Conservation (phyloP, 2,888 invertebrate genomes). For the Pristionchus maxplancki region DNA sequence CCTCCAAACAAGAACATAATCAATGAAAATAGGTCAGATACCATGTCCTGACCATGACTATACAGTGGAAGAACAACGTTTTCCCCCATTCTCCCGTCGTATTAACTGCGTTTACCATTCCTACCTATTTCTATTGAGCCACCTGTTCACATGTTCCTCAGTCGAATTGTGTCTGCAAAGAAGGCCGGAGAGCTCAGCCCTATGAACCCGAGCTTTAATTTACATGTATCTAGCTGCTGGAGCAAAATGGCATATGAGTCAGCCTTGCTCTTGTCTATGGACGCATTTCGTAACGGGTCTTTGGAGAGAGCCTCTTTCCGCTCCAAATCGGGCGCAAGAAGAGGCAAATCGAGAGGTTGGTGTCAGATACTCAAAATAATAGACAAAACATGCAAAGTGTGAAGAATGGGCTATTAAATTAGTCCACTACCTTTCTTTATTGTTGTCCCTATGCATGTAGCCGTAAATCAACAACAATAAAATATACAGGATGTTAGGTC, state of each 20-base stretch:
- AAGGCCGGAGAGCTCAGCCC: background rate
- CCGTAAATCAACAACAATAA: background rate
- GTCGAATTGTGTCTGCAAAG: background rate
- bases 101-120: background rate
- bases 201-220: too few species aligned
- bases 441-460: background rate
- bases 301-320: background rate
- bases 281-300: slow-evolving; percentile 19
- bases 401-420: background rate
- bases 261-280: background rate
- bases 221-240: background rate
- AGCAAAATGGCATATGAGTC: slow-evolving; percentile 5
- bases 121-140: background rate
- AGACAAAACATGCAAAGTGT: too few species aligned
- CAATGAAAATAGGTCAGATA: too few species aligned
- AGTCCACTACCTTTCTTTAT: too few species aligned
- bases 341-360: too few species aligned
- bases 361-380: too few species aligned
- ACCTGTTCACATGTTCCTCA: background rate
- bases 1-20: too few species aligned
- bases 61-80: too few species aligned
- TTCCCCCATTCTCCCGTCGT: too few species aligned
- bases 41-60: too few species aligned
- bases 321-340: background rate
- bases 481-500: background rate